Base-by-base conservation (phyloP, 2,113 vertebrate genomes). In the Odocoileus virginianus region DNA sequence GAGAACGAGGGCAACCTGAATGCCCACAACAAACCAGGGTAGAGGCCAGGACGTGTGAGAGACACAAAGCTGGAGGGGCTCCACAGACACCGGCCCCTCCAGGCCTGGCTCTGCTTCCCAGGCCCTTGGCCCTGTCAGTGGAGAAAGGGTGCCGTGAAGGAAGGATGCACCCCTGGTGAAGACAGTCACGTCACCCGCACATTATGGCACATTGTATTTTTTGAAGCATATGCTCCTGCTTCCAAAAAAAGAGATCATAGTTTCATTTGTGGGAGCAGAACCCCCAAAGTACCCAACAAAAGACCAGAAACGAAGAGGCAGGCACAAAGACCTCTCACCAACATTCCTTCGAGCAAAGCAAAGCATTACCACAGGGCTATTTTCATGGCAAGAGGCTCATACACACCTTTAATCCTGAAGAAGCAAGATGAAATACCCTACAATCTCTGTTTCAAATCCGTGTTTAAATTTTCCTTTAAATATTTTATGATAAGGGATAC, bases 401-500 rank as follows among this genome's bases (percentile, higher is more conserved):
- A 45, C 0, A 0, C 36, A 85, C 58, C 87, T 88, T 95, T 85
- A 89, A 95, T 96, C 95, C 94, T 60, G 7, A 95, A 95, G 87
- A 47, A 96, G 40, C 79, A 82, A 87, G 84, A 96, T 92, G 92
- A 98, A 97, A 57, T 0, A 2, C 27, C 52, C 58, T 96, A 94
- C 76, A 30, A 54, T 82, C 58, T 88, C 89, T 54, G 57, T 81
- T 94, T 85, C 58, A 89, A 98, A 97, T 91, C 87, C 45, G 0
- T 57, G 60, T 95, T 97, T 97, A 71, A 85, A 97, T 55, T 90
- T 98, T 60, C 84, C 96, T 97, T 90, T 90, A 95, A 96, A 92
- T 98, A 84, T 94, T 98, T 98, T 96, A 97, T 97, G 94, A 96
- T 94, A 89, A 97, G 74, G 92, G 58, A 90, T 95, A 79, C 30